Conservation (phyloP, 2,113 vertebrate genomes). For the Crotalus horridus region DNA sequence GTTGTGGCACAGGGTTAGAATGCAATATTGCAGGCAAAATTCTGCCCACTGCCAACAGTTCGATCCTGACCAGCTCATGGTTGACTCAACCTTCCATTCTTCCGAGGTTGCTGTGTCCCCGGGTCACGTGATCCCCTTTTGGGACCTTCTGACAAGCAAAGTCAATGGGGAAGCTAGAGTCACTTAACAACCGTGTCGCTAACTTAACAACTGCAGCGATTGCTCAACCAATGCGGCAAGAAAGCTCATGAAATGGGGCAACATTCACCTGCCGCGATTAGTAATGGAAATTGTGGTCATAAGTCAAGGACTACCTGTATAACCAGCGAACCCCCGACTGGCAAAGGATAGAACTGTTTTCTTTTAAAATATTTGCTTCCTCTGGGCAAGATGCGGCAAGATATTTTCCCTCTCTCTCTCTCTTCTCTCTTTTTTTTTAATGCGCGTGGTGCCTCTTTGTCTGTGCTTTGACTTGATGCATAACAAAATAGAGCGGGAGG, state of each 20-base stretch:
- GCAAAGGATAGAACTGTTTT: constrained; percentile 50
- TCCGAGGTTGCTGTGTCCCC: not conserved
- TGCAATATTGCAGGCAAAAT: not conserved
- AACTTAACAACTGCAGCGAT: not conserved
- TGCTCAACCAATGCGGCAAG: not conserved
- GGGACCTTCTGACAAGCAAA: too few relatives aligned
- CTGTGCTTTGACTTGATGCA: constrained; percentile 52
- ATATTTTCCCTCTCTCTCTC: not conserved
- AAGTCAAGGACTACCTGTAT: not conserved
- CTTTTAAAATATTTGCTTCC: constrained; percentile 55
- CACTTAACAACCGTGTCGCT: not conserved
- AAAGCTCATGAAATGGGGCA: fast-evolving
- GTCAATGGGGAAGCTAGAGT: not conserved
- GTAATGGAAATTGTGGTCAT: not conserved
- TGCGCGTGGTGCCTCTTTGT: constrained; percentile 63
- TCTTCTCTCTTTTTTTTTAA: not conserved
- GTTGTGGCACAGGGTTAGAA: not conserved
- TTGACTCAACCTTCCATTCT: not conserved
- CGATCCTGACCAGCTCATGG: not conserved
- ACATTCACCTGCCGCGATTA: not conserved
- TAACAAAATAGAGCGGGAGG: constrained; percentile 32
- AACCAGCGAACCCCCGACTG: constrained; percentile 50
- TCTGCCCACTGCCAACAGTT: not conserved
- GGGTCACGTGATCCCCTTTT: too few relatives aligned
- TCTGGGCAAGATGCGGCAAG: constrained; percentile 63